A percentile compares a stretch with the other conserved stretches of the same genome.
phyloP scores from a whole-genome alignment of 2,888 invertebrate species.

The Tetramorium bicarinatum region DNA sequence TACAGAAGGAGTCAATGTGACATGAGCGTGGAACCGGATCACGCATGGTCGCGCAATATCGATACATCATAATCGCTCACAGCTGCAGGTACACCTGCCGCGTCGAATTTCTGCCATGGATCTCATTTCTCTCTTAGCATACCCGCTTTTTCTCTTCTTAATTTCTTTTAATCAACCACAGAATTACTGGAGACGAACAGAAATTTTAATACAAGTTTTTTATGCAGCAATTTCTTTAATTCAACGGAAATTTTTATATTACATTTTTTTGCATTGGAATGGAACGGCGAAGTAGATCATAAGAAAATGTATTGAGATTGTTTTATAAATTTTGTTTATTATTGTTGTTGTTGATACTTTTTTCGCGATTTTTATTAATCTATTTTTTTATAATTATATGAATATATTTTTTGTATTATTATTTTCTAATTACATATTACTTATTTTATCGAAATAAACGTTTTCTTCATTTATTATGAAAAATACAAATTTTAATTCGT shows the following conservation, averaged over 20 bases:
- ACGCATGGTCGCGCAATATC: slow-evolving; percentile 49
- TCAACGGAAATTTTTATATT: not conserved
- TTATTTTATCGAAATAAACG: not conserved
- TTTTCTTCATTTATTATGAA: not conserved
- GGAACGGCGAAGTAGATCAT: not conserved
- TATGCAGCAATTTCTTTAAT: not conserved
- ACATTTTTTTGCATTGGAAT: not conserved
- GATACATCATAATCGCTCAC: slow-evolving; percentile 77
- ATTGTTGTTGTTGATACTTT: not conserved
- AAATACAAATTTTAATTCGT: not conserved
- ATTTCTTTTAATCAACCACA: slow-evolving; percentile 6
- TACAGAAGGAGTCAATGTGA: slow-evolving; percentile 45
- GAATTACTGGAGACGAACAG: slow-evolving; percentile 5
- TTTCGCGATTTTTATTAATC: not conserved
- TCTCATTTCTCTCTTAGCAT: slow-evolving; percentile 33
- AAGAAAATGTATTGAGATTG: not conserved
- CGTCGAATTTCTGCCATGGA: slow-evolving; percentile 56
- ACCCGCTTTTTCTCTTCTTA: not conserved
- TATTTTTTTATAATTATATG: not conserved
- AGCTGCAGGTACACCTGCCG: slow-evolving; percentile 55
- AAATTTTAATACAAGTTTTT: not conserved
- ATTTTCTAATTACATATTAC: not conserved
- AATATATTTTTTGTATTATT: not conserved
- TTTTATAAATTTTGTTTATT: slow-evolving; percentile 2
- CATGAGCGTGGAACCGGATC: slow-evolving; percentile 40